Evolutionary conservation across 2,797 vertebrate species (phyloP).

Genomic region (Glyptemys insculpta): DNA sequence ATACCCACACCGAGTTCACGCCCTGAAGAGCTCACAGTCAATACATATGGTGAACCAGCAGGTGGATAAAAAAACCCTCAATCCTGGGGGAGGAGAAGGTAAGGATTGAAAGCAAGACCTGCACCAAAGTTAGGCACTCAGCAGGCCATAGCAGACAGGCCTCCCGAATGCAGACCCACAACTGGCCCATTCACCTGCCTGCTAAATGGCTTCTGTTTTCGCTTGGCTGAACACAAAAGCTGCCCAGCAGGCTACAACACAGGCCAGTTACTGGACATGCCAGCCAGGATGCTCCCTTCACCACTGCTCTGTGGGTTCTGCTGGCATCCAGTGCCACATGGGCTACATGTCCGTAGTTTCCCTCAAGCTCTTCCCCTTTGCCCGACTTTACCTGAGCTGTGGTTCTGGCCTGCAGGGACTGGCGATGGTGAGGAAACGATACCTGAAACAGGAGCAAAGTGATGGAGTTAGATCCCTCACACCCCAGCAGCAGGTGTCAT

Average conservation of each 20-base stretch:
- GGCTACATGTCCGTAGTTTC: neutral
- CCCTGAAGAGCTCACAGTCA: rapidly evolving
- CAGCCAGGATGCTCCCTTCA: neutral
- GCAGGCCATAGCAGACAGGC: neutral
- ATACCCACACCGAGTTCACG: rapidly evolving
- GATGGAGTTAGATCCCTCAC: neutral
- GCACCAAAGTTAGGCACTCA: neutral
- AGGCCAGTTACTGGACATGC: neutral
- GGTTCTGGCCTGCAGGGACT: neutral
- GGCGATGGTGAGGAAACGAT: neutral
- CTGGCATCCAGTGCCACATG: neutral
- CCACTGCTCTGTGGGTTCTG: neutral
- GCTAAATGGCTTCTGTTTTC: neutral
- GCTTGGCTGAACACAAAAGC: neutral
- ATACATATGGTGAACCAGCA: rapidly evolving
- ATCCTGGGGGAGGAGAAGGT: neutral
- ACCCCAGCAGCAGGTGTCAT: too few species aligned
- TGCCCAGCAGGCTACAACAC: neutral
- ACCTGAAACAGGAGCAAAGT: neutral
- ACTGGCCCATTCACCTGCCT: neutral
- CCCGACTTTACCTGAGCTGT: neutral
- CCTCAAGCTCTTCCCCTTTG: neutral
- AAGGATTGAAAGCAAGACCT: neutral
- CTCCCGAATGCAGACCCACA: neutral
- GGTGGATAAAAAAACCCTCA: too few species aligned